Percentiles rank a stretch among this genome's conserved stretches.
Evolutionary conservation across 2,888 invertebrate genomes (phyloP).

Genomic region (Lasioglossum calceatum): DNA sequence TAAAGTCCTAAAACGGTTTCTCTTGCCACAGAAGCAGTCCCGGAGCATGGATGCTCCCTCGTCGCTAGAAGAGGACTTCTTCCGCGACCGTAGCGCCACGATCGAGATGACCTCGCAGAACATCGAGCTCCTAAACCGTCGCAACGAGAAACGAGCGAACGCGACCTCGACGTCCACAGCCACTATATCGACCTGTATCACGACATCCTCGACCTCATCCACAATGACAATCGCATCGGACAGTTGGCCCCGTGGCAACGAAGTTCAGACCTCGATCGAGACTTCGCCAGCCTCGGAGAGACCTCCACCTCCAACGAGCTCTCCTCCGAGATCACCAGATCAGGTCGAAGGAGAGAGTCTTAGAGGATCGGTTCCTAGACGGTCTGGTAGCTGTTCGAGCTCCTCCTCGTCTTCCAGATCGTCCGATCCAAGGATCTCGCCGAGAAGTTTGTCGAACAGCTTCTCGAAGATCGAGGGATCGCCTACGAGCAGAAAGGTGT

Average conservation of each 20-base stretch:
- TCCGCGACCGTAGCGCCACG: slow-evolving; percentile 79
- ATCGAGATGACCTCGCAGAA: slow-evolving; percentile 83
- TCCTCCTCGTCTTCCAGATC: slow-evolving; percentile 77
- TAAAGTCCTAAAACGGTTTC: background rate
- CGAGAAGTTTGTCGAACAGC: slow-evolving; percentile 62
- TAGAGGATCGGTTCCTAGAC: slow-evolving; percentile 79
- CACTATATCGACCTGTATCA: slow-evolving; percentile 52
- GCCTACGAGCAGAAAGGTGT: slow-evolving; percentile 75
- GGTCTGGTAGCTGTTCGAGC: slow-evolving; percentile 79
- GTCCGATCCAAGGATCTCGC: slow-evolving; percentile 65
- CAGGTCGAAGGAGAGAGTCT: slow-evolving; percentile 72
- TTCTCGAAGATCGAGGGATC: slow-evolving; percentile 63
- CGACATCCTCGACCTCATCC: slow-evolving; percentile 63
- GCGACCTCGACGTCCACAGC: slow-evolving; percentile 46
- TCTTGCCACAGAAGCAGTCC: slow-evolving; percentile 59
- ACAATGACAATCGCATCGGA: slow-evolving; percentile 62
- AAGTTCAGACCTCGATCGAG: slow-evolving; percentile 57
- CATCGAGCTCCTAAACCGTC: slow-evolving; percentile 80
- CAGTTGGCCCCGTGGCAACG: slow-evolving; percentile 65
- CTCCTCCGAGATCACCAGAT: slow-evolving; percentile 79
- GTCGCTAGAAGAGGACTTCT: slow-evolving; percentile 75
- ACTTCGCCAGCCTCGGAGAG: slow-evolving; percentile 49
- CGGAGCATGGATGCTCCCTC: slow-evolving; percentile 60
- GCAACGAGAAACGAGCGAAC: slow-evolving; percentile 73
- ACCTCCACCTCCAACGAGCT: slow-evolving; percentile 76